These are phyloP conservation scores for Oriolus oriolus DNA, from an alignment of 2,113 vertebrate species.

Conservation along the genomic window DNA sequence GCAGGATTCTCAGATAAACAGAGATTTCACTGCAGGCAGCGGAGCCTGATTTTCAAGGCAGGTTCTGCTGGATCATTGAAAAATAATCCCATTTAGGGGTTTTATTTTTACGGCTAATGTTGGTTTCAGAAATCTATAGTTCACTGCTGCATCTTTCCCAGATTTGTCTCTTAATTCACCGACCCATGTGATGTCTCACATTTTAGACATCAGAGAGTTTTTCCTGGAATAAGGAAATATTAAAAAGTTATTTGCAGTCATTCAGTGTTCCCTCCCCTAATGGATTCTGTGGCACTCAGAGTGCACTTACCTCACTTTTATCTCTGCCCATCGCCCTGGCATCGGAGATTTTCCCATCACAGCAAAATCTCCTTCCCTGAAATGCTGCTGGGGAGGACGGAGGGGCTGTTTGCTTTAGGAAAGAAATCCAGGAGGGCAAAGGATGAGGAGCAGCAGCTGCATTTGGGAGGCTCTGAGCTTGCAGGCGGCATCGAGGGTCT, in stretches of 20 bases:
- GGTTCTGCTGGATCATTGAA: not conserved
- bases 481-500: fast-evolving
- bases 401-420: not conserved
- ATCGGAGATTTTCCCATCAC: conserved; percentile 2
- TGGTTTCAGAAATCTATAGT: not conserved
- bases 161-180: not conserved
- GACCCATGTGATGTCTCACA: not conserved
- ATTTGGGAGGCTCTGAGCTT: not conserved
- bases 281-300: conserved; percentile 4
- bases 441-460: not conserved
- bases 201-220: not conserved
- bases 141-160: not conserved
- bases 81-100: not conserved
- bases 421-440: not conserved
- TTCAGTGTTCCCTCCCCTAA: conserved; percentile 8
- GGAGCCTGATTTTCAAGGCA: not conserved
- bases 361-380: conserved; percentile 16
- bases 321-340: not conserved
- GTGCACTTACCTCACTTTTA: conserved; percentile 17
- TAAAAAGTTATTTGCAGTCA: conserved; percentile 26
- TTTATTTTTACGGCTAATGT: not conserved
- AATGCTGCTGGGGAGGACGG: not conserved
- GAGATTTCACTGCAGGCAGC: not conserved
- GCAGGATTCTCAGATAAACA: not conserved
- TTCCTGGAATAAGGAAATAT: conserved; percentile 52